Base-by-base conservation (phyloP, 30 jellyfish, hydroid and myxozoan genomes). In the Morbakka virulenta region DNA sequence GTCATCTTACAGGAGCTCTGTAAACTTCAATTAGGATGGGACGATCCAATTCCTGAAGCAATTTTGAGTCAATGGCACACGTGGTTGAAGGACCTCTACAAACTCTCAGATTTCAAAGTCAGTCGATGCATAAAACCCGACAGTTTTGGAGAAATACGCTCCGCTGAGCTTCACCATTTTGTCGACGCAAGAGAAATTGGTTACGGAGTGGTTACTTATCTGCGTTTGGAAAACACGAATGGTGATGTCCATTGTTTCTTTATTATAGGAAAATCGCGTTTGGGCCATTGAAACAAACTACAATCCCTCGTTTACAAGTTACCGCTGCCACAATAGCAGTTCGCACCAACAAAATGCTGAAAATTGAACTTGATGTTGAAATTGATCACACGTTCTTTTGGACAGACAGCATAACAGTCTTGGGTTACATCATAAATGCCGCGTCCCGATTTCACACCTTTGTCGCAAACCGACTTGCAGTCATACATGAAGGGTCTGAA, bases 391-490 rank as follows among this genome's bases (percentile, higher is more conserved):
- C 72, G 4, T 24, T 71, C 1, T 69, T 78, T 68, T 87, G 96
- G 94, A 79, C 94, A 2, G 94, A 87, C 74, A 69, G 85, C 52
- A 79, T 64, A 24, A 35, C 80, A 0, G 94, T 79, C 32, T 49
- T 77, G 63, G 67, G 67, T 11, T 52, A 79, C 52, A 84, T 84
- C 29, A 41, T 23, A 25, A 84, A 84, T 31, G 62, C 23, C 33
- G 20, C 73, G 11, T 65, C 64, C 47, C 28, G 72, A 23, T 74
- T 63, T 64, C 78, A 84, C 12, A 36, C 78, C 24, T 73, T 73
- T 63, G 95, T 75, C 12, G 83, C 79, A 12, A 75, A 73, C 35
- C 29, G 84, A 48, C 36, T 84, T 9, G 77, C 79, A 23, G 62
- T 22, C 9, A 84, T 84, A 26, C 89, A 67, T 30, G 95, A 84